phyloP scores from a whole-genome alignment of 2,888 invertebrate species.

The Cataglyphis albicans region DNA sequence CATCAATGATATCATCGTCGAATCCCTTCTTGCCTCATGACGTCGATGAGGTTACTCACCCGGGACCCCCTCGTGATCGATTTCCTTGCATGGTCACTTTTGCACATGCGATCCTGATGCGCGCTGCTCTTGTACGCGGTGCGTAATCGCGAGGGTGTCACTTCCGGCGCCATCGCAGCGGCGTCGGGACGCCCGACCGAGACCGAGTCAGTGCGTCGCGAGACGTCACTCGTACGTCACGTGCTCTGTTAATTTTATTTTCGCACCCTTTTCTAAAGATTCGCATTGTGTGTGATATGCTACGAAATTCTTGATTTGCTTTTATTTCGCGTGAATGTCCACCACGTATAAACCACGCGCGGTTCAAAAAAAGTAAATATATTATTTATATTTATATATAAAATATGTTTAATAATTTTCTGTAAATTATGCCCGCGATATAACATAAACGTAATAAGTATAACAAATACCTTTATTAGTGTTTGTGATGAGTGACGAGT shows the following conservation, averaged over 20 bases:
- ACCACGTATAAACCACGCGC: slow-evolving; percentile 63
- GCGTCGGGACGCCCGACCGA: slow-evolving; percentile 64
- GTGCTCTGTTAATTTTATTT: slow-evolving; percentile 66
- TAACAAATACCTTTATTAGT: not conserved
- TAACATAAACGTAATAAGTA: not conserved
- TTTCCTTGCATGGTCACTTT: slow-evolving; percentile 51
- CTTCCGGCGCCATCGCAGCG: slow-evolving; percentile 69
- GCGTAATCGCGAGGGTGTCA: slow-evolving; percentile 55
- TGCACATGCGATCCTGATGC: slow-evolving; percentile 39
- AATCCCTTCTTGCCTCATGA: slow-evolving; percentile 43
- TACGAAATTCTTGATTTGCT: slow-evolving; percentile 15
- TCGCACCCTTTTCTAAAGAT: slow-evolving; percentile 38
- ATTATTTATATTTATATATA: not conserved
- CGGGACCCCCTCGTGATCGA: slow-evolving; percentile 64
- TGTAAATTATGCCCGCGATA: not conserved
- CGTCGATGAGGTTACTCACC: slow-evolving; percentile 30
- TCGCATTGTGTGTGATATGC: slow-evolving; percentile 44
- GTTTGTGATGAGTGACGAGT: not conserved
- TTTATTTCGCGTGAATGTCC: slow-evolving; percentile 70
- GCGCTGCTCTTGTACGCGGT: slow-evolving; percentile 29
- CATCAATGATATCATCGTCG: slow-evolving; percentile 52
- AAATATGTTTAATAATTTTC: not conserved
- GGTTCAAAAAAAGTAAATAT: slow-evolving; percentile 69
- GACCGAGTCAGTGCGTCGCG: slow-evolving; percentile 75
- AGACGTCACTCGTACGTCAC: slow-evolving; percentile 74